Conservation (phyloP, 2,888 invertebrate genomes). For the Rhagonycha lutea region DNA sequence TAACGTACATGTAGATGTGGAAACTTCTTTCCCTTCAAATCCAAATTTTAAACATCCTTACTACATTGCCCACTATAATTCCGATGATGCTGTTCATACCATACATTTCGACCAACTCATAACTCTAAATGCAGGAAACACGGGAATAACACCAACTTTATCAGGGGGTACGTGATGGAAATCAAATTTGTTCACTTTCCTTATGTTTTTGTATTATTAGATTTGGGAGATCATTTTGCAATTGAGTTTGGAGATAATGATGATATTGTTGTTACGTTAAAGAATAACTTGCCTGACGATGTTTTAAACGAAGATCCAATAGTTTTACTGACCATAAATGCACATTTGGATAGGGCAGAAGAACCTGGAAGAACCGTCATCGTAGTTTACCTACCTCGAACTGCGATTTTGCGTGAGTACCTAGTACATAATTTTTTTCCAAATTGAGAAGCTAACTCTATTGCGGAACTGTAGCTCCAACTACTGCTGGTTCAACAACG, state of each 20-base stretch:
- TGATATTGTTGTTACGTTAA: constrained; percentile 9
- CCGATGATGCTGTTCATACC: too few species aligned
- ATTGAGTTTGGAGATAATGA: neutral
- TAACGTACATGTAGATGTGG: too few species aligned
- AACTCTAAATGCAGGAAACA: too few species aligned
- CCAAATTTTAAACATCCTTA: too few species aligned
- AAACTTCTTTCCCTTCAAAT: too few species aligned
- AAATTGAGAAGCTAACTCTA: too few species aligned
- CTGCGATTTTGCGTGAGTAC: neutral
- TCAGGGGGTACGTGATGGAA: too few species aligned
- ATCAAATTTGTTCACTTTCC: too few species aligned
- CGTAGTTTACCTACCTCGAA: constrained; percentile 52
- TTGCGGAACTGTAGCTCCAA: neutral
- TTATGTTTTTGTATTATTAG: constrained; percentile 1
- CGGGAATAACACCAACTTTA: too few species aligned
- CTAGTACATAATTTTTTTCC: neutral
- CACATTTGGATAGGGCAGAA: constrained; percentile 48
- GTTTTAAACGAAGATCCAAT: constrained; percentile 48
- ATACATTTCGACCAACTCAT: too few species aligned
- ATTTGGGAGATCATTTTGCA: constrained; percentile 1
- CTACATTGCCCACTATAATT: too few species aligned
- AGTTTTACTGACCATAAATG: constrained; percentile 49
- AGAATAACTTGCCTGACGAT: constrained; percentile 42
- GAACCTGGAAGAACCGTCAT: constrained; percentile 47
- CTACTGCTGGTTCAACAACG: neutral